Base-by-base conservation (phyloP, 2,888 invertebrate genomes). In the Drosophila imparisetae region DNA sequence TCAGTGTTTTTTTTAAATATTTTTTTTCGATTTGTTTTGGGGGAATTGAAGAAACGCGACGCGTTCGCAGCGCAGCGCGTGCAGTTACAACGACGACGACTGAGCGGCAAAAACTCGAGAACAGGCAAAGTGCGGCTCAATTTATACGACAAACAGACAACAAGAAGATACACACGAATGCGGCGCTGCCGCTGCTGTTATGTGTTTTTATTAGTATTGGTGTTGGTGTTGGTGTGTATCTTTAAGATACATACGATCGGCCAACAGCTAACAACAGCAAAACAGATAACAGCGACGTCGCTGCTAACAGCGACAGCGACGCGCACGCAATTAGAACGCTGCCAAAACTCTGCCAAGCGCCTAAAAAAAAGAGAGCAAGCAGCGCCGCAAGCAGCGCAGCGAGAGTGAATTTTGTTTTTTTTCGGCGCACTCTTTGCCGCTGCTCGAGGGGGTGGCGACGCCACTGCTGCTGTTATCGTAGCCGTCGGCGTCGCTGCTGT, bases 51-150 rank as follows among this genome's bases (percentile, higher is more conserved):
- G 61, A 74, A 71, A 83, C 67, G 72, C 70, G 68, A 76, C 74
- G 78, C 75, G 71, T 81, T 74, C 63, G 69, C 63, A 63, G 73
- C 79, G 71, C 72, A 62, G 65, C 82, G 90, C 80, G 83, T 89
- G 90, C 86, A 88, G 83, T 88, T 90, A 88, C 90, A 86, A 77
- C 89, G 90, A 75, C 86, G 90, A 79, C 75, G 88, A 62, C 81
- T 83, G 80, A 81, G 89, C 90, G 83, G 85, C 87, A 90, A 90
- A 88, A 90, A 86, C 86, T 88, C 89, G 86, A 86, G 86, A 86
- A 86, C 86, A 88, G 75, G 88, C 90, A 86, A 86, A 86, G 90
- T 86, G 89, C 90, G 86, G 90, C 90, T 86, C 90, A 86, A 86
- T 86, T 86, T 90, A 88, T 86, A 86, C 89, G 81, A 77, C 81